These are phyloP conservation scores for Tragelaphus buxtoni DNA, from an alignment of 2,113 vertebrate species.

Conservation along the genomic window DNA sequence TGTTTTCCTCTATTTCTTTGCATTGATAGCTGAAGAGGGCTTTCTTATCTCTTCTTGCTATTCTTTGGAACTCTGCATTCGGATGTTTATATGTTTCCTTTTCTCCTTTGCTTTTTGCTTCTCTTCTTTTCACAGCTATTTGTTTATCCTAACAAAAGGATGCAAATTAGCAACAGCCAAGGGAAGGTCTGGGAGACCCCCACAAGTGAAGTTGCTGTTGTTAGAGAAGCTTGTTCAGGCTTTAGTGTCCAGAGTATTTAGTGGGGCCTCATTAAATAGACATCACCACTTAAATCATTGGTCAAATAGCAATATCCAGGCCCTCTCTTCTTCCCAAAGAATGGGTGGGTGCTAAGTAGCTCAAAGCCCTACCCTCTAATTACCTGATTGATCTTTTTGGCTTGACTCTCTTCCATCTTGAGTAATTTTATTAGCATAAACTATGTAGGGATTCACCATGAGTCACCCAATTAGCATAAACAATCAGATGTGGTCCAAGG, in stretches of 20 bases:
- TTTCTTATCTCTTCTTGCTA: too few species aligned
- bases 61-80: too few species aligned
- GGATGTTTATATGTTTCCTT: too few species aligned
- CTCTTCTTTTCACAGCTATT: too few species aligned
- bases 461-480: not conserved
- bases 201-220: not conserved
- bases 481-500: not conserved
- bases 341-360: not conserved
- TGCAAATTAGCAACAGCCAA: not conserved
- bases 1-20: too few species aligned
- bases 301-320: not conserved
- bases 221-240: too few species aligned
- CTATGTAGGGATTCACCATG: not conserved
- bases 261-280: not conserved
- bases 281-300: not conserved
- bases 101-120: too few species aligned
- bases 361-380: not conserved
- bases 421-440: not conserved
- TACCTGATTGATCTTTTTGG: not conserved
- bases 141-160: not conserved
- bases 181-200: too few species aligned
- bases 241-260: not conserved
- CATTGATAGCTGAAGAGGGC: too few species aligned
- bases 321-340: not conserved
- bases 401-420: not conserved